Evolutionary conservation across 2,113 vertebrate species (phyloP).

Genomic region (Ageneiosus marmoratus): DNA sequence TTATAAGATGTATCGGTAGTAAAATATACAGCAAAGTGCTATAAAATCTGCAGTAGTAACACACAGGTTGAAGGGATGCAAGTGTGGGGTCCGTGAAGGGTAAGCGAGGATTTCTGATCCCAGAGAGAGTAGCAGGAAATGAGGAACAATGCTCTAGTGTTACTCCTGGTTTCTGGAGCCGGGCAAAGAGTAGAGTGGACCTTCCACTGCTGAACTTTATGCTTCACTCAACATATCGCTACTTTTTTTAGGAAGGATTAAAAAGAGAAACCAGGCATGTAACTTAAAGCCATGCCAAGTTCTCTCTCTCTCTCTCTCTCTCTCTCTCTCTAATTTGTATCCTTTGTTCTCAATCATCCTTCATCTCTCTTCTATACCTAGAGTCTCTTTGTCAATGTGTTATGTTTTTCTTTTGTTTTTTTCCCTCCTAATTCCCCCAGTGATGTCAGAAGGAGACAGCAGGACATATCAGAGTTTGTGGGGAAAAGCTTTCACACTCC

Average conservation of each 20-base stretch:
- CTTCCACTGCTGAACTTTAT: slow-evolving; percentile 48
- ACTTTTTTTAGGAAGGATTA: slow-evolving; percentile 72
- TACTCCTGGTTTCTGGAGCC: slow-evolving; percentile 56
- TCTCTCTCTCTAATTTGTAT: neutral
- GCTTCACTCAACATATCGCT: slow-evolving; percentile 57
- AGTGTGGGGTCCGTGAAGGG: slow-evolving; percentile 43
- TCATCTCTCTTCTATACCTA: neutral
- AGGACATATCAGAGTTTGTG: slow-evolving; percentile 10
- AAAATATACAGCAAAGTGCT: slow-evolving; percentile 13
- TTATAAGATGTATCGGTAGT: neutral
- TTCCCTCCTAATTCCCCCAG: neutral
- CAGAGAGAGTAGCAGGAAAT: slow-evolving; percentile 64
- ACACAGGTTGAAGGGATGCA: slow-evolving; percentile 27
- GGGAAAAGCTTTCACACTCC: neutral
- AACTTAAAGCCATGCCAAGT: slow-evolving; percentile 66
- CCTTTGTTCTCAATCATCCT: neutral
- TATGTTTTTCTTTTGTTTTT: neutral
- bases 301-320: slow-evolving; percentile 14
- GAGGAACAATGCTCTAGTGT: slow-evolving; percentile 74
- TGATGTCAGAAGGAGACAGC: slow-evolving; percentile 32
- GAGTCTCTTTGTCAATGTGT: neutral
- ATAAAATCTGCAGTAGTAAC: slow-evolving; percentile 34
- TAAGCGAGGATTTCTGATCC: slow-evolving; percentile 65
- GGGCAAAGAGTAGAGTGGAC: slow-evolving; percentile 43
- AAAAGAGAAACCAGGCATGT: slow-evolving; percentile 68